A percentile compares a stretch with the other conserved stretches of the same genome.
These are phyloP conservation scores for Reticulitermes speratus DNA, from an alignment of 1,140 invertebrate species.

Conservation along the genomic window DNA sequence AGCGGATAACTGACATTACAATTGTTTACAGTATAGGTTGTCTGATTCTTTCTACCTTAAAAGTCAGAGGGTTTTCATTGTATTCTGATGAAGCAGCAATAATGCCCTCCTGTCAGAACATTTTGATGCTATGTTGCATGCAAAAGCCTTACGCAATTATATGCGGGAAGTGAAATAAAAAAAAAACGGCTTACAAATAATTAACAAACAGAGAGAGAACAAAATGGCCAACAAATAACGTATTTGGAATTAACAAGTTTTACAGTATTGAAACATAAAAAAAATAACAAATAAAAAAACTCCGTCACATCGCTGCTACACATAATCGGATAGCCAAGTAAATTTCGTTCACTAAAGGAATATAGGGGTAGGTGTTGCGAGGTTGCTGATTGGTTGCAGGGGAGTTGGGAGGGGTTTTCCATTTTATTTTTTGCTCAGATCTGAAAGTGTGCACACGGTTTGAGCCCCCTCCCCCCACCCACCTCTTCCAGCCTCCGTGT, in stretches of 20 bases:
- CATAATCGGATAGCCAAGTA: not conserved
- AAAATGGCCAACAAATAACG: not conserved
- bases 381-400: not conserved
- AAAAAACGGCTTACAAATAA: not conserved
- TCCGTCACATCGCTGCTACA: not conserved
- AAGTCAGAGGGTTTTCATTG: not conserved
- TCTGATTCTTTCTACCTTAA: not conserved
- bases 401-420: not conserved
- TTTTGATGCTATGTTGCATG: not conserved
- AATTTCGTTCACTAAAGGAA: not conserved
- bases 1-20: too few species aligned
- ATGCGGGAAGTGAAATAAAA: not conserved
- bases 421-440: constrained; percentile 3
- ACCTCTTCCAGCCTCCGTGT: not conserved
- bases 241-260: constrained; percentile 18
- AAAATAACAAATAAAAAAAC: not conserved
- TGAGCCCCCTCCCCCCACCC: not conserved
- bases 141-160: not conserved
- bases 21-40: not conserved
- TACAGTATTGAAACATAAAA: not conserved
- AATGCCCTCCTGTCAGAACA: not conserved
- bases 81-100: not conserved
- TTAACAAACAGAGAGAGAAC: constrained; percentile 7
- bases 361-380: constrained; percentile 1
- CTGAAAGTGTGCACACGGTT: constrained; percentile 7